phyloP scores from a whole-genome alignment of 2,113 vertebrate species.

The Eudyptes chrysolophus region DNA sequence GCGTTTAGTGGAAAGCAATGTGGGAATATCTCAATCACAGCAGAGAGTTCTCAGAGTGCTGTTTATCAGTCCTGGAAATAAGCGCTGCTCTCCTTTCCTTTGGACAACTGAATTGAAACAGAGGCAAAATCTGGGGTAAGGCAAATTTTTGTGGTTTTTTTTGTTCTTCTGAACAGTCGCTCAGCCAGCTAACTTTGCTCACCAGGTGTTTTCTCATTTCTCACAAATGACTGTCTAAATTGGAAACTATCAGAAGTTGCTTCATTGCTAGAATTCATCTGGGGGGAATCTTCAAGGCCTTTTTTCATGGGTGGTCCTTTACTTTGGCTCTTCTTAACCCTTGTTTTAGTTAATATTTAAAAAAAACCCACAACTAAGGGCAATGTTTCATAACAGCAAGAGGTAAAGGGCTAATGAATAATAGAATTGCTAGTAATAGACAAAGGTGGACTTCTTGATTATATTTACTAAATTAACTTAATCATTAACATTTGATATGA shows the following conservation, averaged over 20 bases:
- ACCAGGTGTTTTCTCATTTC: conserved; percentile 42
- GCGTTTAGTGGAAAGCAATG: background rate
- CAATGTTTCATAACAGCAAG: background rate
- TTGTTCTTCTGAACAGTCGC: background rate
- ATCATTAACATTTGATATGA: conserved; percentile 13
- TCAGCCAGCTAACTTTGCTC: background rate
- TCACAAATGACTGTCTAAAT: background rate
- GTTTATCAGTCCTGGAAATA: background rate
- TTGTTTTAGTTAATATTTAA: background rate
- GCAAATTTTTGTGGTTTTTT: background rate
- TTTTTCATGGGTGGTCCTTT: conserved; percentile 35
- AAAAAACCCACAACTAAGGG: background rate
- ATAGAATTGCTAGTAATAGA: background rate
- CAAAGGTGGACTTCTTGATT: background rate
- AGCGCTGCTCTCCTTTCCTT: background rate
- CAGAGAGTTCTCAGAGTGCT: background rate
- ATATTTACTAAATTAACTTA: conserved; percentile 22
- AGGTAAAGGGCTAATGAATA: background rate
- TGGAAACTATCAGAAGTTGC: background rate
- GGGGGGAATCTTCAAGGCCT: background rate
- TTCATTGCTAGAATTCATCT: background rate
- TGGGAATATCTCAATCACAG: background rate
- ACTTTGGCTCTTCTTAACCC: background rate
- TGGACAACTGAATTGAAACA: background rate
- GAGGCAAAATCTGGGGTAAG: background rate